Base-by-base conservation (phyloP, 1,140 invertebrate genomes). In the Lepidurus apus region DNA sequence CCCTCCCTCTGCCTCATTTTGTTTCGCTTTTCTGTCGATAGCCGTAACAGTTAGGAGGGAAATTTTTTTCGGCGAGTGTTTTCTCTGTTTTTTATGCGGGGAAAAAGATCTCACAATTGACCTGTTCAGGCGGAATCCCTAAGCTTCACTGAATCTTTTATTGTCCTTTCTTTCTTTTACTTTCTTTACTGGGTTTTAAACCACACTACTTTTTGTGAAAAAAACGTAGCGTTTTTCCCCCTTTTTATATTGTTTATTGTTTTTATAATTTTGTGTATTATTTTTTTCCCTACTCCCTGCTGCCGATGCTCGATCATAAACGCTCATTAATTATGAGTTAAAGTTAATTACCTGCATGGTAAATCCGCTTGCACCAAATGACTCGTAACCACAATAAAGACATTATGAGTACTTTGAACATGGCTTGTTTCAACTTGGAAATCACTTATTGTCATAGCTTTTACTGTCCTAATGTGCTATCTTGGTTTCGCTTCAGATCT, bases 91-190 rank as follows among this genome's bases (percentile, higher is more conserved):
- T 65, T 65, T 65, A 65, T 65, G n/a, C 53, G 21, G 21, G 53
- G n/a, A n/a, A 65, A 65, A 65, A 65, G 53, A 65, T 21, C 53
- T 21, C 53, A 65, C 53, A 65, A 65, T 65, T 65, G 53, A 65
- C 53, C 53, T 65, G 53, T 65, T 65, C 53, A 65, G 53, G 53
- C 53, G 53, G 53, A 65, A 65, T 65, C 53, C 53, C 53, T 65
- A 65, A 65, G 53, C 53, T 65, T 65, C 53, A 65, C 53, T 65
- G 53, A 65, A 65, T 65, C 53, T 65, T 65, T 65, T 65, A 65
- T 65, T 65, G 53, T 65, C 53, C 53, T 65, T 65, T 65, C 53
- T 65, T 65, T n/a, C 53, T 65, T 65, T 21, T 65, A 65, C 53
- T 65, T 65, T 65, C 53, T 34, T 34, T 34, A 34, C 34, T 34